These are phyloP conservation scores for Pachyrhynchus sulphureomaculatus DNA, from an alignment of 1,140 invertebrate genomes.

Conservation along the genomic window DNA sequence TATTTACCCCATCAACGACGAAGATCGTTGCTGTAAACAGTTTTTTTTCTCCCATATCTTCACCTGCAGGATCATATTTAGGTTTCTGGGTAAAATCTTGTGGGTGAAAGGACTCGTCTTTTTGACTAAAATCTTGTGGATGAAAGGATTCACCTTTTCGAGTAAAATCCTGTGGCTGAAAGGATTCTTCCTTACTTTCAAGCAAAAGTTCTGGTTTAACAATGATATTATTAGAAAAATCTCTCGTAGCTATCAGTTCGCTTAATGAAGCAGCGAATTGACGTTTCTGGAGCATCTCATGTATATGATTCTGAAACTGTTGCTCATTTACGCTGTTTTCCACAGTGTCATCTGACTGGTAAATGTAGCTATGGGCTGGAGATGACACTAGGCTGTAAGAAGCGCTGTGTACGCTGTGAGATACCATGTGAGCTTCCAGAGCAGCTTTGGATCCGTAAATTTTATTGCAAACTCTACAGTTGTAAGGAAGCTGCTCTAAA, in stretches of 20 bases:
- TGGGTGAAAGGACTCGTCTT: too few relatives aligned
- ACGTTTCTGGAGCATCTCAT: constrained; percentile 17
- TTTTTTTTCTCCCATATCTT: too few relatives aligned
- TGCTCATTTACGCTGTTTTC: not conserved
- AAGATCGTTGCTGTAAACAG: too few relatives aligned
- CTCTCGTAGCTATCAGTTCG: constrained; percentile 10
- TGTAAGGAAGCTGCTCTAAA: constrained; percentile 7
- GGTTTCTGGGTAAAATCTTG: too few relatives aligned
- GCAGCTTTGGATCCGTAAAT: constrained; percentile 25
- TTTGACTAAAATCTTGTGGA: not conserved
- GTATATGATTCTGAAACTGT: constrained; percentile 1
- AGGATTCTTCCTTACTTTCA: not conserved
- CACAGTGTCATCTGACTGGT: not conserved
- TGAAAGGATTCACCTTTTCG: not conserved
- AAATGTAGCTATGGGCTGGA: not conserved
- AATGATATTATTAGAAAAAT: constrained; percentile 2
- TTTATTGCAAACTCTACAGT: constrained; percentile 24
- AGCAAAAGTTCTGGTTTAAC: not conserved
- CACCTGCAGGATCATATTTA: too few relatives aligned
- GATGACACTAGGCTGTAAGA: not conserved
- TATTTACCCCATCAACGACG: too few relatives aligned
- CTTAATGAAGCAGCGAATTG: constrained; percentile 17
- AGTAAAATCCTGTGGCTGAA: not conserved
- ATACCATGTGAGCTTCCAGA: constrained; percentile 59
- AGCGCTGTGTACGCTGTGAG: constrained; percentile 47